Evolutionary conservation across 2,888 invertebrate genomes (phyloP).

Genomic region (Orthonychiurus folsomi): DNA sequence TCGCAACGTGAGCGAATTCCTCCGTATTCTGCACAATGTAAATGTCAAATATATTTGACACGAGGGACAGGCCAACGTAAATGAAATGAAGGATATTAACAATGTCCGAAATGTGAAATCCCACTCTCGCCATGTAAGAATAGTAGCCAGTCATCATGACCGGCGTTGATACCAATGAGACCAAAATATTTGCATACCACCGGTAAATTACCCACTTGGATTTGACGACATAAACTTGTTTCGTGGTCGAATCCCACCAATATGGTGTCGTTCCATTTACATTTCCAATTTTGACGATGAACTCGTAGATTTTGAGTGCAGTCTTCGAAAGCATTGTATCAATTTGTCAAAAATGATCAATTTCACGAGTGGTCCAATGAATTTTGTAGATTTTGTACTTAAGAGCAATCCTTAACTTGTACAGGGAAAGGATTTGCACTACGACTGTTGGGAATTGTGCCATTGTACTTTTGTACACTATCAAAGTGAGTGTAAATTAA

Average conservation of each 20-base stretch:
- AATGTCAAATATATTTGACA: background rate
- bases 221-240: background rate
- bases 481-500: too few species aligned
- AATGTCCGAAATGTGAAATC: background rate
- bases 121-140: background rate
- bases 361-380: background rate
- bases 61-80: background rate
- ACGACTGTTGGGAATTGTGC: too few species aligned
- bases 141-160: background rate
- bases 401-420: background rate
- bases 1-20: background rate
- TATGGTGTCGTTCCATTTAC: background rate
- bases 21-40: background rate
- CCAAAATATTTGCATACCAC: background rate
- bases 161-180: background rate
- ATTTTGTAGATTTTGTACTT: too few species aligned
- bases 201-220: background rate
- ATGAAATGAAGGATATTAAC: background rate
- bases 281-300: background rate
- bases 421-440: background rate
- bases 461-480: too few species aligned
- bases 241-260: background rate
- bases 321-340: background rate
- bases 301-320: background rate
- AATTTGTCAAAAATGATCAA: background rate